phyloP scores from a whole-genome alignment of 2,113 vertebrate species.

The Lycocorax pyrrhopterus region DNA sequence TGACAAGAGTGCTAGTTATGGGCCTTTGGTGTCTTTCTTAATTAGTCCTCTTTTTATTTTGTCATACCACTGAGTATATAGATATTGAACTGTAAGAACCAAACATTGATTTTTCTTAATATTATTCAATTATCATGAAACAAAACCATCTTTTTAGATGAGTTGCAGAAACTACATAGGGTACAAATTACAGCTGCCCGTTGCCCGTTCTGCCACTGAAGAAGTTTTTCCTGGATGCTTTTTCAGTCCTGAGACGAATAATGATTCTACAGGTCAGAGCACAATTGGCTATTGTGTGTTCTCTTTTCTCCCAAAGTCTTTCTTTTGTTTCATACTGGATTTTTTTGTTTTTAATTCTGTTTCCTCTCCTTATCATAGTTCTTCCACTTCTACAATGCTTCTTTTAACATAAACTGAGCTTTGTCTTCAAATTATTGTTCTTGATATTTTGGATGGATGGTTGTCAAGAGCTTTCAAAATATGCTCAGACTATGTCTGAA shows the following conservation, averaged over 20 bases:
- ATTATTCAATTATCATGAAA: not conserved
- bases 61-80: not conserved
- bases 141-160: constrained; percentile 74
- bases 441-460: not conserved
- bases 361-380: not conserved
- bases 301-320: not conserved
- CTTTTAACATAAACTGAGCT: not conserved
- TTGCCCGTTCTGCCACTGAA: not conserved
- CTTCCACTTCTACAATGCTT: not conserved
- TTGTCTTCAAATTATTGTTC: not conserved
- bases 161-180: constrained; percentile 80
- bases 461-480: not conserved
- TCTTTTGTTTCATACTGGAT: not conserved
- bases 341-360: not conserved
- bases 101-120: not conserved
- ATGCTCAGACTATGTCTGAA: not conserved
- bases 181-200: constrained; percentile 62
- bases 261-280: constrained; percentile 62
- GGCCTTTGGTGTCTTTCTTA: not conserved
- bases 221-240: not conserved
- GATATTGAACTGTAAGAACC: not conserved
- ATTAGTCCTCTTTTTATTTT: not conserved
- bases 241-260: not conserved
- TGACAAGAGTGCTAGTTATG: not conserved
- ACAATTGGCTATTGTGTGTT: not conserved